Conservation (phyloP, 30 jellyfish, hydroid and myxozoan species). For the Hydractinia symbiolongicarpus region DNA sequence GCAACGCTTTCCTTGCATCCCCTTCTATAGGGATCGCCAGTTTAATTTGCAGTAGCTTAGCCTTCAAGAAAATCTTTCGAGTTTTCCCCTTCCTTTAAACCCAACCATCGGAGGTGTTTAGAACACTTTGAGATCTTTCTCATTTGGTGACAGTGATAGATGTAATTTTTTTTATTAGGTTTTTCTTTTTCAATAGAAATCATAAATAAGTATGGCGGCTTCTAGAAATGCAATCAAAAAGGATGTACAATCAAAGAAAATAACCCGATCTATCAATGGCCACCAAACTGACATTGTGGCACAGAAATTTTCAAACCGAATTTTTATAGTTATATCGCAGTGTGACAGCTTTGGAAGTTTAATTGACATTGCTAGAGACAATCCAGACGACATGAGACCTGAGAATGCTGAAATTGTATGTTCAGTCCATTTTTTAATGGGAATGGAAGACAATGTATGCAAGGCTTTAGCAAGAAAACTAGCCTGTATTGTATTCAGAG, state of each 20-base stretch:
- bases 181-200: too few relatives aligned
- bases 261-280: neutral
- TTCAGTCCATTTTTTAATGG: conserved; percentile 19
- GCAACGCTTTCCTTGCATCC: too few relatives aligned
- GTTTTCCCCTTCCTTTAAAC: too few relatives aligned
- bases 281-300: conserved; percentile 48
- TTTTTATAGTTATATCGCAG: conserved; percentile 59
- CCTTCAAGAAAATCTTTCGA: too few relatives aligned
- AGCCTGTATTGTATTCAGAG: conserved; percentile 38
- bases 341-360: conserved; percentile 71
- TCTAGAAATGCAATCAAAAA: neutral
- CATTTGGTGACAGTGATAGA: too few relatives aligned
- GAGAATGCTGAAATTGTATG: conserved; percentile 11
- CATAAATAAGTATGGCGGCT: too few relatives aligned
- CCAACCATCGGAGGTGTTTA: too few relatives aligned
- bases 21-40: too few relatives aligned
- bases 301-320: conserved; percentile 54
- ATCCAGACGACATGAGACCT: conserved; percentile 4
- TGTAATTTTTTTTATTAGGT: too few relatives aligned
- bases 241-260: conserved; percentile 12
- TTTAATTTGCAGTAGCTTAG: too few relatives aligned
- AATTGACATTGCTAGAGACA: conserved; percentile 36
- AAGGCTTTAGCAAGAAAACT: conserved; percentile 53
- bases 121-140: too few relatives aligned
- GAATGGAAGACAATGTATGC: conserved; percentile 27